Conservation (phyloP, 2,797 vertebrate genomes). For the Tokudaia muenninki region DNA sequence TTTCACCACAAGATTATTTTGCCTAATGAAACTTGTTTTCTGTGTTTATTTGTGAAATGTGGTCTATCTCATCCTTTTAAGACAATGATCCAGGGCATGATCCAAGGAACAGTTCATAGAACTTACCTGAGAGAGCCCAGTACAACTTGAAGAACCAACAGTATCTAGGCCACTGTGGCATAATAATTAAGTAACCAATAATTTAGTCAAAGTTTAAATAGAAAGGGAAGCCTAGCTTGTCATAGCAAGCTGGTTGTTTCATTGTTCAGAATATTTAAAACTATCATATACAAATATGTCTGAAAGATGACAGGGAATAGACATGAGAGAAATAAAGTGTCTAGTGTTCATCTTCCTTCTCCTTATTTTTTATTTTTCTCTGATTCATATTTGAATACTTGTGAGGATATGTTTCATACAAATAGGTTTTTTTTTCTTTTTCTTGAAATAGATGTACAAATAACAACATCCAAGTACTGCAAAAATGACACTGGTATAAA, state of each 20-base stretch:
- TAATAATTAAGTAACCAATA: not conserved
- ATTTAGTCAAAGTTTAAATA: not conserved
- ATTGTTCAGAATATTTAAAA: slow-evolving; percentile 9
- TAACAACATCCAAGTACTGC: not conserved
- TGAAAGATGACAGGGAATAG: not conserved
- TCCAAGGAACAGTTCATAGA: not conserved
- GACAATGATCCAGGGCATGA: not conserved
- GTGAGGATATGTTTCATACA: not conserved
- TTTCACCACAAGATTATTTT: not conserved
- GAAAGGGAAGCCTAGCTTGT: not conserved
- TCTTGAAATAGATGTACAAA: not conserved
- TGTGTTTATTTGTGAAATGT: not conserved
- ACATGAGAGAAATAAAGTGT: not conserved
- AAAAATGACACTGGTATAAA: not conserved
- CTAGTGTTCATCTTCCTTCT: not conserved
- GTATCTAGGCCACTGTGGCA: not conserved
- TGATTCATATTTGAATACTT: slow-evolving; percentile 45
- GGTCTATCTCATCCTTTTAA: not conserved
- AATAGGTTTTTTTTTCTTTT: slow-evolving; percentile 1
- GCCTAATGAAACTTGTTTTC: not conserved
- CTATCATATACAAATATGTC: not conserved
- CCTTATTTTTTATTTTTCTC: slow-evolving; percentile 21
- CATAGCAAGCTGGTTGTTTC: not conserved
- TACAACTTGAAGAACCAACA: not conserved
- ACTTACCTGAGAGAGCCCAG: not conserved